These are phyloP conservation scores for Hemiscyllium ocellatum DNA, from an alignment of 2,113 vertebrate genomes.

Conservation along the genomic window DNA sequence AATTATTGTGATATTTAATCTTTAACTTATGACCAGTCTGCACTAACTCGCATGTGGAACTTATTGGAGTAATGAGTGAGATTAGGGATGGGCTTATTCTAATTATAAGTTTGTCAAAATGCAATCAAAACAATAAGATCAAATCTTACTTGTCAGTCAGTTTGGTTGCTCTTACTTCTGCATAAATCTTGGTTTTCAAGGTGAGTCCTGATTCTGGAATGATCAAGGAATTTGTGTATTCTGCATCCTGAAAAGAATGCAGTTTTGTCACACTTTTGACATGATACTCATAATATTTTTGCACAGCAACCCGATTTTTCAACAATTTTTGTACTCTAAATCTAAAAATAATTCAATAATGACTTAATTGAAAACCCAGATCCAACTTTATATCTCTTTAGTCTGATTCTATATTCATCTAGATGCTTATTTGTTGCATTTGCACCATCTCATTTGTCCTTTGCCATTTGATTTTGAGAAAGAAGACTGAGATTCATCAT, in stretches of 20 bases:
- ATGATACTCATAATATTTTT: background rate
- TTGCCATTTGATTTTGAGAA: background rate
- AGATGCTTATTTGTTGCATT: background rate
- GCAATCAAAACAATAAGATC: background rate
- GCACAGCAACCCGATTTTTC: background rate
- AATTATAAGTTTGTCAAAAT: background rate
- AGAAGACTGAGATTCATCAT: background rate
- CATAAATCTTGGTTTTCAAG: constrained; percentile 55
- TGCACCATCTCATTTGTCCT: background rate
- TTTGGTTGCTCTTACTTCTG: constrained; percentile 60
- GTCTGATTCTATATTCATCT: background rate
- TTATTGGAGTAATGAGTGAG: background rate
- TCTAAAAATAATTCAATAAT: background rate
- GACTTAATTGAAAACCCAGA: background rate
- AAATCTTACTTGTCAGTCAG: constrained; percentile 56
- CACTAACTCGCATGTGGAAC: background rate
- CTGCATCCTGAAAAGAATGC: constrained; percentile 45
- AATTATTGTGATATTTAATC: background rate
- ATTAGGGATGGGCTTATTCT: background rate
- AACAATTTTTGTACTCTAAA: background rate
- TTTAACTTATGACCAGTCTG: background rate
- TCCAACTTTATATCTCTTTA: background rate
- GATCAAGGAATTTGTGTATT: constrained; percentile 45
- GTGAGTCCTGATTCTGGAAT: constrained; percentile 52
- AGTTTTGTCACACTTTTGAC: background rate